Base-by-base conservation (phyloP, 1,140 invertebrate genomes). In the Drosophila seguyi region DNA sequence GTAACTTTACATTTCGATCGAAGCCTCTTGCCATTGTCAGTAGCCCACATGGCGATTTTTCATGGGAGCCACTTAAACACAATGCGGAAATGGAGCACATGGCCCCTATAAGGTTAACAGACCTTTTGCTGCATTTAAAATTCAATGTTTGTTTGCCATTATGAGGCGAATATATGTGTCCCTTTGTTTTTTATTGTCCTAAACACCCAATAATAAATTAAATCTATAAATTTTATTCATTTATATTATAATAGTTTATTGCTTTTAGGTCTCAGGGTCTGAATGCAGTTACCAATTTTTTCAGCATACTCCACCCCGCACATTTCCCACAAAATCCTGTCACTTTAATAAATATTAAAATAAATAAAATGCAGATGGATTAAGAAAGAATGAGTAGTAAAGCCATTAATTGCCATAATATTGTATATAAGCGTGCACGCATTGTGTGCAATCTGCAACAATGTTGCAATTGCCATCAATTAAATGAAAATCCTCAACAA, bases 401-500 rank as follows among this genome's bases (percentile, higher is more conserved):
- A 48, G 10, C 14, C 58, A 52, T 31, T 74, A 67, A 83, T 83
- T 67, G 74, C 45, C 69, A 47, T 81, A 62, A 77, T 63, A 55
- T 59, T 58, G 55, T 38, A 29, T 36, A 58, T 55, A 50, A 34
- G 50, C 42, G 44, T 39, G 27, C 20, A 55, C 36, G 68, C 68
- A 72, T 71, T 72, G 66, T 72, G 66, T 29, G 31, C 22, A 48
- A 69, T 75, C 52, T 52, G 38, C 36, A 41, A 60, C 45, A 74
- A 45, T 74, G 31, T 58, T 75, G 66, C 77, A 60, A 63, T 73
- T 57, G 59, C 42, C 81, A 63, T 67, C 80, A 84, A 82, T 82
- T 79, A 79, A 84, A 69, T 61, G 48, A 79, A 83, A 82, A 84
- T 57, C 63, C 45, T 50, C 22, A 62, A 66, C 63, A 66, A 84